Evolutionary conservation across 2,113 vertebrate genomes (phyloP), one percentile per base, ranked within the genome.

Genomic region (Neoarius graeffei): DNA sequence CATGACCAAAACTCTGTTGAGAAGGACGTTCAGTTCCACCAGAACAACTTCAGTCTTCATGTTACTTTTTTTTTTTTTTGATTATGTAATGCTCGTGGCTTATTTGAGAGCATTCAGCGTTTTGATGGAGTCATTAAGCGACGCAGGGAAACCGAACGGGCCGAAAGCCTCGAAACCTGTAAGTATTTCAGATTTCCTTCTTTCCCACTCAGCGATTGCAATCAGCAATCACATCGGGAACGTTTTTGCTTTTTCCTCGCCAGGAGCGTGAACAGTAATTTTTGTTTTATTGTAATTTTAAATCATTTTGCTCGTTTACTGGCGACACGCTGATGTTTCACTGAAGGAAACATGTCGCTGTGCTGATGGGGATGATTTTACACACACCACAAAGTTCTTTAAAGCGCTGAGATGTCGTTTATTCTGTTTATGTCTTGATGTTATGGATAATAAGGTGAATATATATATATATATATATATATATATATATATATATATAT

Each of bases 161-260:
- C 23, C 54, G 57, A 57, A 57, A 25, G 77, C 67, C 69, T 60
- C 17, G 52, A 76, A 83, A 88, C 79, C 86, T 64, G 90, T 91
- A 59, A 89, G 90, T 91, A 89, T 88, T 82, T 87, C 15, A 56
- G 25, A n/a, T 84, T 35, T 88, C 81, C 27, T 85, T 85, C 60
- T 52, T 85, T 52, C 59, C 25, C 67, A 85, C 73, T 84, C 54
- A 56, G 56, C 35, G 50, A 42, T 5, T 83, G 86, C 86, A 86
- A 73, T 80, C 79, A 86, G 60, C 59, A 83, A 86, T 87, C 82
- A 59, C 30, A 7, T 83, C 3, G 23, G 23, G 25, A 25, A 25
- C 81, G 7, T 5, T 1, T n/a, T 27, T 23, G 59, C 59, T 59
- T 30, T 30, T 79, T 57, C 10, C 23, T 23, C 7, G 20, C 19